These are phyloP conservation scores for Bruchidius siliquastri DNA, from an alignment of 2,888 invertebrate genomes.

Conservation along the genomic window DNA sequence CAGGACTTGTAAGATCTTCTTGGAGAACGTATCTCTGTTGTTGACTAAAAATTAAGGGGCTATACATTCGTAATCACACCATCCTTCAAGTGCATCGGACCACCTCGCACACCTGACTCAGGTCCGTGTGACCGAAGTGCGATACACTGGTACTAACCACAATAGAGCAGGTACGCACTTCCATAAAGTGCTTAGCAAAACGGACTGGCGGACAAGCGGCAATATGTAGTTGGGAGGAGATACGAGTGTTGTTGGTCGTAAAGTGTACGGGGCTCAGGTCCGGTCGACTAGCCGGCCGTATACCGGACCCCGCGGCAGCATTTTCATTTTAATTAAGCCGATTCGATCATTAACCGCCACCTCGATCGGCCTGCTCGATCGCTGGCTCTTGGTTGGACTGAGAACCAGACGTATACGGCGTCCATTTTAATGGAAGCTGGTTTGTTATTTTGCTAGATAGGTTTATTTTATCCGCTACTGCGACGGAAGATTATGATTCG, in stretches of 20 bases:
- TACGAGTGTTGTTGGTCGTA: slow-evolving; percentile 33
- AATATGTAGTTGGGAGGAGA: slow-evolving; percentile 30
- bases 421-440: not conserved
- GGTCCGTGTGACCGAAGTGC: not conserved
- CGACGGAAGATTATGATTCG: not conserved
- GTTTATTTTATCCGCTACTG: not conserved
- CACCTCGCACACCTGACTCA: not conserved
- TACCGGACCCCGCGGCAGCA: slow-evolving; percentile 34
- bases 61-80: too few species aligned
- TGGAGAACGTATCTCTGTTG: too few species aligned
- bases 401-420: not conserved
- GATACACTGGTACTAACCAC: not conserved
- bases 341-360: slow-evolving; percentile 41
- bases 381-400: not conserved
- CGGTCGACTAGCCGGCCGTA: slow-evolving; percentile 25
- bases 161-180: not conserved
- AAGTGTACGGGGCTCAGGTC: slow-evolving; percentile 16
- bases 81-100: too few species aligned
- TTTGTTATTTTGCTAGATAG: not conserved
- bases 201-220: slow-evolving; percentile 21
- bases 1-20: too few species aligned
- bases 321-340: slow-evolving; percentile 47
- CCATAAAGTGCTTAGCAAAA: not conserved
- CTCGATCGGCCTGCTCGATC: slow-evolving; percentile 1
- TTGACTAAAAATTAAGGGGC: too few species aligned